Evolutionary conservation across 1,140 invertebrate genomes (phyloP), one percentile per base, ranked within the genome.

Genomic region (Caenorhabditis tropicalis): DNA sequence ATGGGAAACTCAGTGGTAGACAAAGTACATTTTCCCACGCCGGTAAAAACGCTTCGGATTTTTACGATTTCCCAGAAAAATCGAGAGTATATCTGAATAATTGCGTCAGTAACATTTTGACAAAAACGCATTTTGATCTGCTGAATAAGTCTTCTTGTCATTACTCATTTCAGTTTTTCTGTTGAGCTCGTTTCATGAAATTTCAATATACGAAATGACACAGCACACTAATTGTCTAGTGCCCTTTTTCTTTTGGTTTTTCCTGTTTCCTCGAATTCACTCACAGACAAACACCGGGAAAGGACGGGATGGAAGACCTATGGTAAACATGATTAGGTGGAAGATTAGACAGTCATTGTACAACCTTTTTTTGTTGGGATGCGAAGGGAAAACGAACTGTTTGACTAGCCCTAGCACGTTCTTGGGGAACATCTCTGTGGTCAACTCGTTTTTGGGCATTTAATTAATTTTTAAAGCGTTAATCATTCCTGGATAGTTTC

Each of bases 301-400:
- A 43, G 33, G 33, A 19, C 19, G 3, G 65, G 10, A 15, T 33
- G n/a, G 65, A 74, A 74, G 65, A 74, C 65, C 43, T 33, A 33
- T 43, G 33, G 65, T 43, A 74, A 74, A 74, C 65, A 74, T 43
- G 65, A 74, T 74, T 74, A 74, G n/a, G 65, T 31, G 65, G 65
- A 74, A 43, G 65, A 74, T 74, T 74, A 74, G 19, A 74, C 29
- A 65, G 15, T 15, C 31, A 15, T 33, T 65, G 31, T 36, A n/a
- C 29, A 33, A 65, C 16, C 31, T 6, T 65, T 65, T 65, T 65
- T 65, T 33, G 58, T 33, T 16, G 29, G 29, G 58, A 21, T 33
- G 58, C 0, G 24, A 27, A 27, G 27, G 31, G 58, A 65, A 39
- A n/a, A 65, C 15, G 36, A 27, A 33, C 31, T 65, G 58, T 65